A percentile compares a stretch with the other conserved stretches of the same genome.
These are phyloP conservation scores for Uropsilus gracilis DNA, from an alignment of 2,113 vertebrate genomes.

Conservation along the genomic window DNA sequence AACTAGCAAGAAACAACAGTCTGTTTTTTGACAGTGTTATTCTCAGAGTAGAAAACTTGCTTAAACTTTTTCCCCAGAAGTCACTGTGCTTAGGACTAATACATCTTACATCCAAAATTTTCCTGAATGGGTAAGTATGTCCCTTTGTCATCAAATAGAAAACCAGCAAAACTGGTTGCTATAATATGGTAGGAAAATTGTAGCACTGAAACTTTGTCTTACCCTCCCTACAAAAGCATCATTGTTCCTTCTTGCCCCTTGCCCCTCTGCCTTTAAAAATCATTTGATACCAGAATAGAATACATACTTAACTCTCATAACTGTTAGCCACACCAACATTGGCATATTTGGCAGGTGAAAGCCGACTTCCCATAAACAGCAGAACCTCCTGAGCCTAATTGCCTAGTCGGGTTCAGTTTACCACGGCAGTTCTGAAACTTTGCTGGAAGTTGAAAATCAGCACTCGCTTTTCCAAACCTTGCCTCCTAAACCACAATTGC, in stretches of 20 bases:
- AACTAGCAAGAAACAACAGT: not conserved
- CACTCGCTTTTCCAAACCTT: not conserved
- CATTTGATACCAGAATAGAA: slow-evolving; percentile 55
- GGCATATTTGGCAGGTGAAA: not conserved
- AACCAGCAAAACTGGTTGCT: slow-evolving; percentile 73
- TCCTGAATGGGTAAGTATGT: not conserved
- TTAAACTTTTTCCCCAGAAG: slow-evolving; percentile 19
- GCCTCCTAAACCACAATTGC: not conserved
- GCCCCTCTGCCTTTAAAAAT: slow-evolving; percentile 54
- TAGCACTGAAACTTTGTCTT: slow-evolving; percentile 41
- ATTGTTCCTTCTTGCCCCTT: slow-evolving; percentile 62
- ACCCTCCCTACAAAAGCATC: slow-evolving; percentile 54
- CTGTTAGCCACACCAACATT: not conserved
- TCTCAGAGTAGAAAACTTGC: slow-evolving; percentile 25
- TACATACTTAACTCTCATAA: slow-evolving; percentile 1
- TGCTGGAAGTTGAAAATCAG: not conserved
- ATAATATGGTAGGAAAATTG: slow-evolving; percentile 59
- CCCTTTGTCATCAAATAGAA: slow-evolving; percentile 65
- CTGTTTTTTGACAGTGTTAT: not conserved
- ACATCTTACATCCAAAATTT: slow-evolving; percentile 39
- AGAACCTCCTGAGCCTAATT: not conserved
- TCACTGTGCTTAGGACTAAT: not conserved
- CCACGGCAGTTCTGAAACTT: not conserved
- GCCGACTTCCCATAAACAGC: not conserved
- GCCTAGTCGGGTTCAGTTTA: not conserved